Evolutionary conservation across 1,140 invertebrate species (phyloP).

Genomic region (Atta texana): DNA sequence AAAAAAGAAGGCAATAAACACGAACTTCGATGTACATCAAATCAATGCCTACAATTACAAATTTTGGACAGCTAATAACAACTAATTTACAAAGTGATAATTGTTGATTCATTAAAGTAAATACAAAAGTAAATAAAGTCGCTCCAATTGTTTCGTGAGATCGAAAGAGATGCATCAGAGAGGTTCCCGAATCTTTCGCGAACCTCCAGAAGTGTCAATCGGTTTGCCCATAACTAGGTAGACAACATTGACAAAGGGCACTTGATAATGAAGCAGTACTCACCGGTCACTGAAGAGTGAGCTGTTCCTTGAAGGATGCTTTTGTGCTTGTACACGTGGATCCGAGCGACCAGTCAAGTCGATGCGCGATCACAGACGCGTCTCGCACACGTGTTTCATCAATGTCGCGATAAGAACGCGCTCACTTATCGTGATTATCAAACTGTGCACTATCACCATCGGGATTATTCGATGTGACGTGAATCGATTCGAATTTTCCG

Average conservation of each 20-base stretch:
- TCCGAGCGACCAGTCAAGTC: background rate
- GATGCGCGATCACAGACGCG: constrained; percentile 26
- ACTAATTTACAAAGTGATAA: background rate
- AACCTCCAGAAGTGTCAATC: constrained; percentile 2
- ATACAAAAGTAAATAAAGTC: background rate
- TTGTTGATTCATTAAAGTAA: background rate
- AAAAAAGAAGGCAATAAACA: too few relatives aligned
- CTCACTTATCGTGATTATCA: constrained; percentile 17
- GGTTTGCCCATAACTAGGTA: constrained; percentile 4
- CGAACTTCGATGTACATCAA: too few relatives aligned
- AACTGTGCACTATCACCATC: background rate
- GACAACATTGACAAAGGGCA: constrained; percentile 22
- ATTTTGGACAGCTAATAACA: too few relatives aligned
- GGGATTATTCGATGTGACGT: constrained; percentile 3
- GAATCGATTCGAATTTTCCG: constrained; percentile 36
- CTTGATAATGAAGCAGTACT: constrained; percentile 39
- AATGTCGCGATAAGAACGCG: constrained; percentile 8
- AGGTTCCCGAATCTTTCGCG: background rate
- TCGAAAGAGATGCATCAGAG: background rate
- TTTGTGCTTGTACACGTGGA: constrained; percentile 18
- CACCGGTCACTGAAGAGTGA: constrained; percentile 44
- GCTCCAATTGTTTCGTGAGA: constrained; percentile 8
- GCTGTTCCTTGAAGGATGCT: constrained; percentile 33
- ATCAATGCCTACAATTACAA: too few relatives aligned
- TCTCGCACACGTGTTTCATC: constrained; percentile 22